Evolutionary conservation across 2,888 invertebrate species (phyloP).

Genomic region (Silvanus unidentatus): DNA sequence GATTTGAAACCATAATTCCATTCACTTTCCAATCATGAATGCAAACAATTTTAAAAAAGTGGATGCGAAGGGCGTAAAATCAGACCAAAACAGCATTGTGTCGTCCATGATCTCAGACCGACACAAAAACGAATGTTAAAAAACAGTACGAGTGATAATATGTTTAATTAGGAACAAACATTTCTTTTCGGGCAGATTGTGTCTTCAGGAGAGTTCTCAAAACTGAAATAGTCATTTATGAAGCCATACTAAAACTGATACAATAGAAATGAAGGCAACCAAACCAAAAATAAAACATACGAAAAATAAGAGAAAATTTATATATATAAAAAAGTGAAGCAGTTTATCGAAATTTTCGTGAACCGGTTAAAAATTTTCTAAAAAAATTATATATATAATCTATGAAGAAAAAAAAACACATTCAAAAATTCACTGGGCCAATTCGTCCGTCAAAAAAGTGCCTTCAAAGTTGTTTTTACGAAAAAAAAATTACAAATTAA

Average conservation of each 20-base stretch:
- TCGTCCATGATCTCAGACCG: too few relatives aligned
- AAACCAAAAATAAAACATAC: slow-evolving; percentile 43
- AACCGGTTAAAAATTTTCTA: slow-evolving; percentile 43
- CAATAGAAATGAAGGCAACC: slow-evolving; percentile 79
- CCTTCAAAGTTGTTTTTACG: slow-evolving; percentile 90
- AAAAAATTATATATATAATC: neutral
- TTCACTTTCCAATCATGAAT: too few relatives aligned
- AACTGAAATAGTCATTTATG: slow-evolving; percentile 63
- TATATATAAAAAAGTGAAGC: neutral
- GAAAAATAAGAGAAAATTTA: neutral
- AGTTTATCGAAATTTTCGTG: slow-evolving; percentile 25
- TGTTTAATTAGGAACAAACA: slow-evolving; percentile 9
- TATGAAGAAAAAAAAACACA: slow-evolving; percentile 41
- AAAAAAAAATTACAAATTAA: slow-evolving; percentile 69
- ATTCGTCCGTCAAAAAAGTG: slow-evolving; percentile 93
- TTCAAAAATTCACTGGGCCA: slow-evolving; percentile 78
- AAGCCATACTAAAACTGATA: slow-evolving; percentile 65
- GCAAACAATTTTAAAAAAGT: too few relatives aligned
- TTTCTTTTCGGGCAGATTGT: slow-evolving; percentile 31
- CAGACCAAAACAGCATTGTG: too few relatives aligned
- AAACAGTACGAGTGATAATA: slow-evolving; percentile 3
- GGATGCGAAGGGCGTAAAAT: too few relatives aligned
- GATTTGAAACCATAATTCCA: too few relatives aligned
- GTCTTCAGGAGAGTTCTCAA: slow-evolving; percentile 57
- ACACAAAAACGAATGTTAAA: too few relatives aligned